phyloP scores from a whole-genome alignment of 2,888 invertebrate genomes.

The Stegophylla sp. region DNA sequence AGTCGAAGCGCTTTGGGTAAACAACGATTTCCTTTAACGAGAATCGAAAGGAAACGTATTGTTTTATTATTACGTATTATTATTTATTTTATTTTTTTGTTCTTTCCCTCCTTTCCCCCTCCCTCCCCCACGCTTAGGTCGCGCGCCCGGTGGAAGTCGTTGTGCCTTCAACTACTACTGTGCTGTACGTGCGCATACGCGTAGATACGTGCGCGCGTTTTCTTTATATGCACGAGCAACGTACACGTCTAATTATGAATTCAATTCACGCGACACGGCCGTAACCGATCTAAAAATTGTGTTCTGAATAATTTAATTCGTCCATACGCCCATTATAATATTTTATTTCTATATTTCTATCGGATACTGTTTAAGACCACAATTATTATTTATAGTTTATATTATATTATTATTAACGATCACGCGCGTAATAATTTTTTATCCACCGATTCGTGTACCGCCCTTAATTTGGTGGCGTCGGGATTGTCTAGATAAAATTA shows the following conservation, averaged over 20 bases:
- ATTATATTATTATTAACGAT: no score
- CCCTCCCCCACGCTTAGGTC: not conserved
- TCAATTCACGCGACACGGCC: constrained; percentile 16
- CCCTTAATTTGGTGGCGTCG: no score
- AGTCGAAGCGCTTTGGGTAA: not conserved
- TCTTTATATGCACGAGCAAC: not conserved
- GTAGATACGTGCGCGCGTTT: no score
- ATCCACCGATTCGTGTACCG: no score
- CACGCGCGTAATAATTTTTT: no score
- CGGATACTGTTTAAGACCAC: no score
- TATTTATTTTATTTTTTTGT: not conserved
- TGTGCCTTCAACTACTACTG: no score
- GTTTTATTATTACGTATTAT: not conserved
- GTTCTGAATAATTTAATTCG: constrained; percentile 15
- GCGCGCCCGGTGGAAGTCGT: constrained; percentile 7
- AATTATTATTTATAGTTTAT: no score
- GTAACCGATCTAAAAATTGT: constrained; percentile 27
- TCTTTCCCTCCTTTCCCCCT: not conserved
- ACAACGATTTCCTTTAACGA: constrained; percentile 7
- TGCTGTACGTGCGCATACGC: not conserved
- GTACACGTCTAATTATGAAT: constrained; percentile 11
- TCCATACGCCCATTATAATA: no score
- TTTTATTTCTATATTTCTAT: no score
- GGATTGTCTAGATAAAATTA: no score
- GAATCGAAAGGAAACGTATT: constrained; percentile 3